Percentiles rank a stretch among this genome's conserved stretches.
These are phyloP conservation scores for Latheticus oryzae DNA, from an alignment of 2,888 invertebrate species.

Conservation along the genomic window DNA sequence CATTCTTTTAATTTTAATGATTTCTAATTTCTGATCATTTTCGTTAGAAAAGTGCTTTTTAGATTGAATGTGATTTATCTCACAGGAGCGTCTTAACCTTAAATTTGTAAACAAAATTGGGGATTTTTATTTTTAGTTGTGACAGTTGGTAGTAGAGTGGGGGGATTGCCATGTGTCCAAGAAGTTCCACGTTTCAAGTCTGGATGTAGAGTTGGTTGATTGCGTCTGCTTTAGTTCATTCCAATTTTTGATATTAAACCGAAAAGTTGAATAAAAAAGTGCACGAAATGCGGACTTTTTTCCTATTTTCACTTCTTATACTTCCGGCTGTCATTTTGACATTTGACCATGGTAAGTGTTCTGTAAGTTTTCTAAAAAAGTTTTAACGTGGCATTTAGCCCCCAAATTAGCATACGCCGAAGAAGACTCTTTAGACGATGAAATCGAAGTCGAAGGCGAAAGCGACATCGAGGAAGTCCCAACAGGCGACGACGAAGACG, in stretches of 20 bases:
- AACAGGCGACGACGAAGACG: conserved; percentile 75
- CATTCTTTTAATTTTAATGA: too few relatives aligned
- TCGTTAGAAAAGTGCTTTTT: too few relatives aligned
- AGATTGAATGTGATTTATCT: too few relatives aligned
- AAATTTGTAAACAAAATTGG: too few relatives aligned
- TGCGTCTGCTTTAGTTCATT: conserved; percentile 38
- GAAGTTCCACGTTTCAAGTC: conserved; percentile 63
- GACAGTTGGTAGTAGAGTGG: conserved; percentile 41
- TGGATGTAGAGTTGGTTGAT: too few relatives aligned
- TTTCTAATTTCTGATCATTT: too few relatives aligned
- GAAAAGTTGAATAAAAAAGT: conserved; percentile 30
- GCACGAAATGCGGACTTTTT: conserved; percentile 79
- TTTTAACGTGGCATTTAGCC: conserved; percentile 14
- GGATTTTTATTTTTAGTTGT: too few relatives aligned
- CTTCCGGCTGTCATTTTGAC: conserved; percentile 79
- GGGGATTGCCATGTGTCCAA: conserved; percentile 62
- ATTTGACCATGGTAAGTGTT: conserved; percentile 77
- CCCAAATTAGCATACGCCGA: conserved; percentile 71
- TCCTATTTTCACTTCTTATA: conserved; percentile 74
- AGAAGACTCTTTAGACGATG: conserved; percentile 78
- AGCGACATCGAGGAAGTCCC: conserved; percentile 71
- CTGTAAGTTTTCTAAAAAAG: conserved; percentile 2
- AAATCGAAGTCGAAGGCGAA: conserved; percentile 75
- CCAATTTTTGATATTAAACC: conserved; percentile 34
- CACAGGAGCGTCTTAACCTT: conserved; percentile 29